phyloP scores from a whole-genome alignment of 2,113 vertebrate species.

The Hemicordylus capensis region DNA sequence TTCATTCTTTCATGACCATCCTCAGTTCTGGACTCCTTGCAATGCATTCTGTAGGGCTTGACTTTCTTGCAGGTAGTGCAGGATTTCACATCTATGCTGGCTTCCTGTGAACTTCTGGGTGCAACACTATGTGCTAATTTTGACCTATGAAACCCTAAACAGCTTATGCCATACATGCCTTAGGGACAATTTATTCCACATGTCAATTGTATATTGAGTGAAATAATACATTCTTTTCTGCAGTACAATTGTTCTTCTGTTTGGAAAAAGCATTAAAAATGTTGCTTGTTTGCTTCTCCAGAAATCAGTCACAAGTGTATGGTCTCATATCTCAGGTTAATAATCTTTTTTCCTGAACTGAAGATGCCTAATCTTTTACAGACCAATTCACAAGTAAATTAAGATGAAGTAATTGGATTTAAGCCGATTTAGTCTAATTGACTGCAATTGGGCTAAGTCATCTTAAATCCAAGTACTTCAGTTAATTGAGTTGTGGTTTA shows the following conservation, averaged over 20 bases:
- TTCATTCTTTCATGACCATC: background rate
- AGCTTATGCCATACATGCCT: background rate
- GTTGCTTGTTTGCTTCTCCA: background rate
- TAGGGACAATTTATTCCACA: background rate
- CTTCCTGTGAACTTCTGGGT: background rate
- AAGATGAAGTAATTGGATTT: constrained; percentile 26
- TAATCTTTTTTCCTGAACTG: background rate
- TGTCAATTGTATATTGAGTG: background rate
- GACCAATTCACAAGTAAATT: background rate
- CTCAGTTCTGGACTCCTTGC: background rate
- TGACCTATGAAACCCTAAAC: background rate
- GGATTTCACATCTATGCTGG: background rate
- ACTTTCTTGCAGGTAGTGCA: background rate
- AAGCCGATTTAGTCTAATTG: constrained; percentile 21
- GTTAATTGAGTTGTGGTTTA: constrained; percentile 11
- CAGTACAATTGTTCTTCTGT: background rate
- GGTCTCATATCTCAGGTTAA: background rate
- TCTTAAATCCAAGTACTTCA: constrained; percentile 24
- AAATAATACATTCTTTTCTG: background rate
- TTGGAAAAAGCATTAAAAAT: background rate
- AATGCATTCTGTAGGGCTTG: background rate
- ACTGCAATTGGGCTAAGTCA: constrained; percentile 6
- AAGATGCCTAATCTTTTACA: background rate
- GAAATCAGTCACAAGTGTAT: background rate
- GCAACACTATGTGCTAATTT: background rate